These are phyloP conservation scores for Acanthurus leucopareius DNA, from an alignment of 2,797 vertebrate species.

Conservation along the genomic window DNA sequence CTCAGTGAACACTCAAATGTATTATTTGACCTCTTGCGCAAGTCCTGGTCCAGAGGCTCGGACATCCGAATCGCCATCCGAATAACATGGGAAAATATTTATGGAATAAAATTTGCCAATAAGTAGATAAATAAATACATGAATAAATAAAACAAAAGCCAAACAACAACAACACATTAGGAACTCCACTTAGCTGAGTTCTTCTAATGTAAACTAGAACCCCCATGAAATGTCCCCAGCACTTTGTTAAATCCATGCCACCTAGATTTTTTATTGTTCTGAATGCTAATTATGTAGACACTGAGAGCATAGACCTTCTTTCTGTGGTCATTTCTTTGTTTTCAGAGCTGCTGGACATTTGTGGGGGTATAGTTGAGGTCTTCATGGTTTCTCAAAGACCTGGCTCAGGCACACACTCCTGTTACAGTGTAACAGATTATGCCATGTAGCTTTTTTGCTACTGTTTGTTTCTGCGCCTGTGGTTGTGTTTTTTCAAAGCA, in stretches of 20 bases:
- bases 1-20: no score
- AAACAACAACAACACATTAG: neutral
- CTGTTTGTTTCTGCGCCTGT: neutral
- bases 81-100: no score
- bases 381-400: neutral
- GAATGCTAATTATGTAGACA: neutral
- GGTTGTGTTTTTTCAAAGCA: conserved; percentile 17
- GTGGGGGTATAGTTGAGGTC: neutral
- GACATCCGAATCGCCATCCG: no score
- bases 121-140: neutral
- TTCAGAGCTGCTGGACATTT: conserved; percentile 20
- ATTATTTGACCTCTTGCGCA: no score
- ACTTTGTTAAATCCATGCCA: conserved; percentile 7
- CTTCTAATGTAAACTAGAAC: neutral
- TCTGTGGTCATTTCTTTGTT: conserved; percentile 21
- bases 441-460: conserved; percentile 4
- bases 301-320: conserved; percentile 2
- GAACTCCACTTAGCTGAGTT: neutral
- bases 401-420: conserved; percentile 24
- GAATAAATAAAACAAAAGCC: neutral
- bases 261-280: neutral
- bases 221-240: neutral
- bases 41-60: no score
- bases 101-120: no score
- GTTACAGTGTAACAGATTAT: conserved; percentile 2